Conservation (phyloP, 2,888 invertebrate species). For the Podabrus alpinus region DNA sequence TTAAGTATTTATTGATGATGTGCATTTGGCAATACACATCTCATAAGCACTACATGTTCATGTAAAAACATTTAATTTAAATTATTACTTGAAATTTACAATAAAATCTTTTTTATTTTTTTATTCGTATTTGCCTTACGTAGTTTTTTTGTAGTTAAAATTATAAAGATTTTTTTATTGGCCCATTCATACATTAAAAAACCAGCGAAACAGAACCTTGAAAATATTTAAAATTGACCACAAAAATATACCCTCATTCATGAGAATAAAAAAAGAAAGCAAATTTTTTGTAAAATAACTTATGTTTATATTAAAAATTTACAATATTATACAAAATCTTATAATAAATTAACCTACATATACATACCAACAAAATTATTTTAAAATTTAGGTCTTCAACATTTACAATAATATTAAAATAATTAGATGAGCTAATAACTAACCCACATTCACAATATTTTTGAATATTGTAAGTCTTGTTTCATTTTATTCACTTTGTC, state of each 20-base stretch:
- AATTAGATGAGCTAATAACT: neutral
- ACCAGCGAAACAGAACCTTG: neutral
- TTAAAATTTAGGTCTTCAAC: neutral
- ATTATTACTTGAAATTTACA: neutral
- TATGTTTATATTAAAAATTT: neutral
- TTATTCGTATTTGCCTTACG: neutral
- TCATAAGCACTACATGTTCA: neutral
- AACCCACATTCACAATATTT: neutral
- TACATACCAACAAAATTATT: neutral
- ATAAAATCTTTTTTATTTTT: neutral
- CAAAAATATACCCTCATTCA: neutral
- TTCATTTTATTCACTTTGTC: conserved; percentile 39
- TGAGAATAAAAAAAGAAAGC: neutral
- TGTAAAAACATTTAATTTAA: neutral
- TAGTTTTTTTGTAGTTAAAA: neutral
- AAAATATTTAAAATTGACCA: neutral
- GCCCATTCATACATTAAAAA: neutral
- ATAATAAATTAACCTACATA: neutral
- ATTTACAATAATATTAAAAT: too few relatives aligned
- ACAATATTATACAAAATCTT: neutral
- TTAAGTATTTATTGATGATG: neutral
- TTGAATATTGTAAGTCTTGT: conserved; percentile 33
- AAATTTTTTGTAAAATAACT: neutral
- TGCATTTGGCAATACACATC: neutral
- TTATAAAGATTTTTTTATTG: too few relatives aligned